Percentiles rank a stretch among this genome's conserved stretches.
Conservation (phyloP, 37 sponge, comb jelly and placozoan genomes). For the Theonella swinhoei region DNA sequence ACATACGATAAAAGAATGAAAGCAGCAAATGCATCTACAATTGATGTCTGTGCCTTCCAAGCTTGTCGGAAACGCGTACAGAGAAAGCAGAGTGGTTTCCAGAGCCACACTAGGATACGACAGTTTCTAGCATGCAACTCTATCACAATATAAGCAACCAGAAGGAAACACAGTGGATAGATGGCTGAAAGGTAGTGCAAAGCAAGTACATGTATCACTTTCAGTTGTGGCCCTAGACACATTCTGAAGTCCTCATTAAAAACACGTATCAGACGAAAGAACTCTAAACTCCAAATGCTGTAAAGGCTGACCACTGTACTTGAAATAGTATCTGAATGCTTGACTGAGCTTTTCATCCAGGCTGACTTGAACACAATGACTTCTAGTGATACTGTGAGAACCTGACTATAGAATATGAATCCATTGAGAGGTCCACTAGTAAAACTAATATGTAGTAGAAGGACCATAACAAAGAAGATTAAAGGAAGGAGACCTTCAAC, state of each 20-base stretch:
- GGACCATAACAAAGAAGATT: slow-evolving; percentile 4
- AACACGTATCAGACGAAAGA: background rate
- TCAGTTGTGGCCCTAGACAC: background rate
- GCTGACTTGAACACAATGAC: background rate
- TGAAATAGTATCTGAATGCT: background rate
- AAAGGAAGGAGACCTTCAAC: background rate
- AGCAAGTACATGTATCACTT: background rate
- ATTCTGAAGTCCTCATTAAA: no score
- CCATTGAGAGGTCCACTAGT: background rate
- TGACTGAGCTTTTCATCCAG: background rate
- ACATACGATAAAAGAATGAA: background rate
- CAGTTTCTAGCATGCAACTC: background rate
- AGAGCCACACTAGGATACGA: background rate
- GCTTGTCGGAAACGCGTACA: background rate
- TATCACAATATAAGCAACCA: background rate
- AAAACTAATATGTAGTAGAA: background rate
- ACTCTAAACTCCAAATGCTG: slow-evolving; percentile 24
- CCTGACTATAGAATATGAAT: slow-evolving; percentile 10
- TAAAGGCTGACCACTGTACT: background rate
- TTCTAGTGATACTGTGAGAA: background rate
- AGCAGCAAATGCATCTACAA: slow-evolving; percentile 8
- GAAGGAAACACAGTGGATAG: background rate
- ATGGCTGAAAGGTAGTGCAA: slow-evolving; percentile 9
- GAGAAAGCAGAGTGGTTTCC: background rate
- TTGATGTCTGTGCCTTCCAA: background rate